A percentile compares a stretch with the other conserved stretches of the same genome.
These are phyloP conservation scores for Endotricha flammealis DNA, from an alignment of 2,888 invertebrate genomes.

Conservation along the genomic window DNA sequence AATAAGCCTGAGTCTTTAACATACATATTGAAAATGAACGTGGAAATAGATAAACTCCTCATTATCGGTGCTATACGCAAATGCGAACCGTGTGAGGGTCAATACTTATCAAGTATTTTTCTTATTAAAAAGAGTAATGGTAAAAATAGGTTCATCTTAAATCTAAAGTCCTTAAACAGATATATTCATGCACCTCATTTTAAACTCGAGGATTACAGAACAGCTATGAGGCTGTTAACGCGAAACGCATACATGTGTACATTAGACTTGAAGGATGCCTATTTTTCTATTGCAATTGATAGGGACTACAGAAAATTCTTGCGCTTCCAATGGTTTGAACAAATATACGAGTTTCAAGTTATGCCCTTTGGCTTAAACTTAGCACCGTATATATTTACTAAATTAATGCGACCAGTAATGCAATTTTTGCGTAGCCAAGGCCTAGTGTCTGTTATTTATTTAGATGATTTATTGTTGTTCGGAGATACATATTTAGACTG, in stretches of 20 bases:
- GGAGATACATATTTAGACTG: no score
- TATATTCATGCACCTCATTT: slow-evolving; percentile 16
- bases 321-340: slow-evolving; percentile 13
- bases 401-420: slow-evolving; percentile 19
- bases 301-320: slow-evolving; percentile 16
- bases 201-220: slow-evolving; percentile 20
- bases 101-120: slow-evolving; percentile 1
- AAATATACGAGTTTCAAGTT: slow-evolving; percentile 19
- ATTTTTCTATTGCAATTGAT: slow-evolving; percentile 5
- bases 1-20: no score
- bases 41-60: no score
- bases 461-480: slow-evolving; percentile 17
- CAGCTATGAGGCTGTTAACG: no score
- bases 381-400: slow-evolving; percentile 20
- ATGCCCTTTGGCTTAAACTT: slow-evolving; percentile 20
- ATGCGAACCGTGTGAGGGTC: no score
- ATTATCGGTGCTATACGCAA: no score
- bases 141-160: slow-evolving; percentile 15
- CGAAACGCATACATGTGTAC: no score
- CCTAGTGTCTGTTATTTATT: slow-evolving; percentile 12
- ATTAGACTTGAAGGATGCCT: no score
- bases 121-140: slow-evolving; percentile 17
- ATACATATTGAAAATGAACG: no score
- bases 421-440: slow-evolving; percentile 7
- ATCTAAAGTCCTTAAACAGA: slow-evolving; percentile 18